These are phyloP conservation scores for Sinocyclocheilus anshuiensis DNA, from an alignment of 2,113 vertebrate species.

Conservation along the genomic window DNA sequence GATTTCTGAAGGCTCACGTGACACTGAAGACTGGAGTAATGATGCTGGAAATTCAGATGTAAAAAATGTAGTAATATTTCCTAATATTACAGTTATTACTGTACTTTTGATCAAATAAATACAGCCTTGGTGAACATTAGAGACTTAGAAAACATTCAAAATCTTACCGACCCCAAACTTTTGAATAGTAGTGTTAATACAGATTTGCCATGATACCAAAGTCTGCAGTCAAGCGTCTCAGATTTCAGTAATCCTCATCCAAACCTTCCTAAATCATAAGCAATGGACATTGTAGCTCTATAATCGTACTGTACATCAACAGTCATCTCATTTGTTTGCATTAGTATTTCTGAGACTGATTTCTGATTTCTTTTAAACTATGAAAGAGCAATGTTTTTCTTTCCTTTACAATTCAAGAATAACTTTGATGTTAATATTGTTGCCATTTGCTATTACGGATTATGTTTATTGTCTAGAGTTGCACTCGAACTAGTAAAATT, in stretches of 20 bases:
- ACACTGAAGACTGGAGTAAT: background rate
- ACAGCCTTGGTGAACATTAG: background rate
- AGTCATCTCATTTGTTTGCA: background rate
- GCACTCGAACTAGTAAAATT: slow-evolving; percentile 48
- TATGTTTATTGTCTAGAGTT: slow-evolving; percentile 65
- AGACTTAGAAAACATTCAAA: background rate
- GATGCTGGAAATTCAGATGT: background rate
- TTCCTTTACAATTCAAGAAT: slow-evolving; percentile 19
- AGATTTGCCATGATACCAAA: background rate
- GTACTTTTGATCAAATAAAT: background rate
- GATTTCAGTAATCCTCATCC: background rate
- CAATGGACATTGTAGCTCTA: background rate
- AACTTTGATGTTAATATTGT: slow-evolving; percentile 62
- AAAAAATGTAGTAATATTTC: background rate
- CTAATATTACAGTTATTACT: background rate
- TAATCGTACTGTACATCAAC: background rate
- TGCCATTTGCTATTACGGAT: slow-evolving; percentile 52
- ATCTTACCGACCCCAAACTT: background rate
- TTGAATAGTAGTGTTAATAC: background rate
- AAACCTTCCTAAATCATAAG: background rate
- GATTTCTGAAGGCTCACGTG: background rate
- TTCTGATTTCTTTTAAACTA: background rate
- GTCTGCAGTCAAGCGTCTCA: background rate
- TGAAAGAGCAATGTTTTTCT: background rate
- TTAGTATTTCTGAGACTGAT: background rate